Conservation (phyloP, 2,113 vertebrate species). For the Ptychochromis oligacanthus region DNA sequence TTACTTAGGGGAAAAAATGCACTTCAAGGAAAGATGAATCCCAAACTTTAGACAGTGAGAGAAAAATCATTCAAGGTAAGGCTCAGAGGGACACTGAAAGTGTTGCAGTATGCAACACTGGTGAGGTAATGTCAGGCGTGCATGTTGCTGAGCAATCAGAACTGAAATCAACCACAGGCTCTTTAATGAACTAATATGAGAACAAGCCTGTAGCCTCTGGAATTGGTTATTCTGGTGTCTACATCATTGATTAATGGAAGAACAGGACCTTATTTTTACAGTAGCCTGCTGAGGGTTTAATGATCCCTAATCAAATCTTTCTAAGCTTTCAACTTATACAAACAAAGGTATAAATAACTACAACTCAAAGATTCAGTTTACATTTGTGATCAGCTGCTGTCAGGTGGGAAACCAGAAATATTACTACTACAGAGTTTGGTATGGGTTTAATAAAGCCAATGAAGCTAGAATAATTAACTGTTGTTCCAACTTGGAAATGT, state of each 20-base stretch:
- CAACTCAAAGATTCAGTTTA: neutral
- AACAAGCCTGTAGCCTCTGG: neutral
- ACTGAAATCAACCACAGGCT: neutral
- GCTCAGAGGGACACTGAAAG: neutral
- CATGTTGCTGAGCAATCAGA: constrained; percentile 1
- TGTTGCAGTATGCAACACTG: neutral
- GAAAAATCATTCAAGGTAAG: neutral
- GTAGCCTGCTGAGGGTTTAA: neutral
- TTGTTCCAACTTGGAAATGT: neutral
- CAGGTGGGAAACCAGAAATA: neutral
- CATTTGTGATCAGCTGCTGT: neutral
- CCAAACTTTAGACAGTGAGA: neutral
- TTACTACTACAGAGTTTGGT: neutral
- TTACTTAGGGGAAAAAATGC: neutral
- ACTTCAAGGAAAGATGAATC: neutral
- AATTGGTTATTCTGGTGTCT: neutral
- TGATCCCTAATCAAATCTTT: neutral
- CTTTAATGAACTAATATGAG: neutral
- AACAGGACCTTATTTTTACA: neutral
- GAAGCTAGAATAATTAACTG: neutral
- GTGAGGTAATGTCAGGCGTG: constrained; percentile 4
- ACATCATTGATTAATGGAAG: neutral
- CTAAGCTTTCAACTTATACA: neutral
- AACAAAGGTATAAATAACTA: neutral
- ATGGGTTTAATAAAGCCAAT: neutral